These are phyloP conservation scores for Microctenopoma stevenorrisi DNA, from an alignment of 2,797 vertebrate species.

Conservation along the genomic window DNA sequence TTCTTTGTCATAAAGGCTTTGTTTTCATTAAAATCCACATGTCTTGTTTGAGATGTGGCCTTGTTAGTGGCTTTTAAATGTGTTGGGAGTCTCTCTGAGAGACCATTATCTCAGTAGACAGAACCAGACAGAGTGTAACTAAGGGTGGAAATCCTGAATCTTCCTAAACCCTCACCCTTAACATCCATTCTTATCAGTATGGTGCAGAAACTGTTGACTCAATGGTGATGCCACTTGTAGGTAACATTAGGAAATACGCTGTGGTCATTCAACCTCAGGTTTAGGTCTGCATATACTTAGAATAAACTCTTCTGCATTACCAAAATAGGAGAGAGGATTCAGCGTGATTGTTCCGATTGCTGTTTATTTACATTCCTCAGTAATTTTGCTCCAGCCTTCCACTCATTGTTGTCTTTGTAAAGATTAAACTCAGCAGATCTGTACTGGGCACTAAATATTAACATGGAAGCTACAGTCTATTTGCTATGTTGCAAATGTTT, in stretches of 20 bases:
- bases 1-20: neutral
- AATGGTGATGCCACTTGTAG: neutral
- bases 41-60: slow-evolving; percentile 5
- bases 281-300: neutral
- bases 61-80: slow-evolving; percentile 40
- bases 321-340: neutral
- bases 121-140: neutral
- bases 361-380: neutral
- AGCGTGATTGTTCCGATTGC: neutral
- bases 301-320: neutral
- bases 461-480: neutral
- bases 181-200: neutral
- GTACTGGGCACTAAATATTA: neutral
- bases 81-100: slow-evolving; percentile 19
- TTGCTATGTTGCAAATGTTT: neutral
- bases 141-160: neutral
- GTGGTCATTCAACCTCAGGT: neutral
- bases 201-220: neutral
- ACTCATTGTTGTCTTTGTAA: neutral
- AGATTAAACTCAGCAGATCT: neutral
- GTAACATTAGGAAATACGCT: neutral
- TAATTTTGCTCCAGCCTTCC: neutral
- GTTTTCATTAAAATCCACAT: slow-evolving; percentile 15
- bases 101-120: slow-evolving; percentile 7
- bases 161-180: neutral